Percentiles rank a stretch among this genome's conserved stretches.
Conservation (phyloP, 2,888 invertebrate genomes). For the Papilio elwesi region DNA sequence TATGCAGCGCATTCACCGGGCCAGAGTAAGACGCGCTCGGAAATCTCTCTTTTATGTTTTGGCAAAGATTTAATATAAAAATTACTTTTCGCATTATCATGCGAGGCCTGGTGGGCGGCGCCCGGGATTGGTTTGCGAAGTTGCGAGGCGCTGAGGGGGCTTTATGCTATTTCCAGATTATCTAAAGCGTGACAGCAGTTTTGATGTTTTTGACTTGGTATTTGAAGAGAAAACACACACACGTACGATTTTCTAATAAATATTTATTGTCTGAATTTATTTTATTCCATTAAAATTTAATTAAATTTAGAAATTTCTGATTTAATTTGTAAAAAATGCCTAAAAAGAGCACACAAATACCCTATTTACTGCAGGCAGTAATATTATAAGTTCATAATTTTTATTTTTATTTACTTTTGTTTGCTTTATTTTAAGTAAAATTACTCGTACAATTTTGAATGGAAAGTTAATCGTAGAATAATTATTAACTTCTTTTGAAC, state of each 20-base stretch:
- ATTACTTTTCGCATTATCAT: conserved; percentile 81
- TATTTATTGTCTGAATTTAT: neutral
- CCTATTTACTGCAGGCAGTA: no score
- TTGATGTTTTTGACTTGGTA: conserved; percentile 53
- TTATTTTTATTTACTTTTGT: no score
- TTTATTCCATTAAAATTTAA: no score
- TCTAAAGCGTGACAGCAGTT: conserved; percentile 79
- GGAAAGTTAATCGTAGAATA: no score
- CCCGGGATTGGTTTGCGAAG: conserved; percentile 60
- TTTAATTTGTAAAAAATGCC: no score
- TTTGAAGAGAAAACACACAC: conserved; percentile 21
- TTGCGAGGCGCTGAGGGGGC: conserved; percentile 65
- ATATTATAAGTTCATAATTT: no score
- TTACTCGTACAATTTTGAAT: no score
- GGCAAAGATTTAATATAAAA: conserved; percentile 81
- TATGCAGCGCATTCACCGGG: conserved; percentile 73
- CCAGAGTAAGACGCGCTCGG: conserved; percentile 63
- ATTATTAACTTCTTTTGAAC: no score
- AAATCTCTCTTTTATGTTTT: conserved; percentile 79
- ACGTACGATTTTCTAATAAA: neutral
- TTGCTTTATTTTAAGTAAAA: no score
- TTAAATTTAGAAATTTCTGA: no score
- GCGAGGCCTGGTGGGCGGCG: conserved; percentile 66
- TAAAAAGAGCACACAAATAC: no score
- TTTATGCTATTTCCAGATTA: conserved; percentile 69